Conservation (phyloP, 2,113 vertebrate genomes). For the Nesospiza acunhae region DNA sequence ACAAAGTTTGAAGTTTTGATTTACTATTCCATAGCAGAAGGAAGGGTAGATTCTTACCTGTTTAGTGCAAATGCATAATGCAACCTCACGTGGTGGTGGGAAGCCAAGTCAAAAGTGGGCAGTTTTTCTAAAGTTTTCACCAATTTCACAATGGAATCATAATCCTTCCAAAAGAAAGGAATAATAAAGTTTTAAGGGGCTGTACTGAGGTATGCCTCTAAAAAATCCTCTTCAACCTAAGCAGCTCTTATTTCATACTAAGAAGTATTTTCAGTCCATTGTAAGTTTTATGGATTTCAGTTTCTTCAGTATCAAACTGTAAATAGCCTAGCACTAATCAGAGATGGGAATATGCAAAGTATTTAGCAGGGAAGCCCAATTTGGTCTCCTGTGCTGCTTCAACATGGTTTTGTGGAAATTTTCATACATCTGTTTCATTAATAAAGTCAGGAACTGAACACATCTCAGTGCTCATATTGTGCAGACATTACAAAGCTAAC, state of each 20-base stretch:
- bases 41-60: conserved; percentile 79
- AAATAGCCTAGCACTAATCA: neutral
- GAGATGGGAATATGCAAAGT: neutral
- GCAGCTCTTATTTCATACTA: neutral
- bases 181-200: conserved; percentile 20
- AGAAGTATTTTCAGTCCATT: neutral
- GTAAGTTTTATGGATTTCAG: neutral
- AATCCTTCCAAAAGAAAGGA: conserved; percentile 83
- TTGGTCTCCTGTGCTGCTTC: neutral
- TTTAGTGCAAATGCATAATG: conserved; percentile 97
- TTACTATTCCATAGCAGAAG: neutral
- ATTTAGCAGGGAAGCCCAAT: neutral
- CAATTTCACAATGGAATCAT: conserved; percentile 94
- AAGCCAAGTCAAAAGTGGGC: conserved; percentile 93
- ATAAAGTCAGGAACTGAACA: neutral
- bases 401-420: neutral
- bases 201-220: neutral
- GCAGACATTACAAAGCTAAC: neutral
- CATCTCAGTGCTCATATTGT: neutral
- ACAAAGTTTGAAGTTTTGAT: neutral
- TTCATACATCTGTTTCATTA: neutral
- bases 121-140: conserved; percentile 95
- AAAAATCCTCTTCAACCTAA: neutral
- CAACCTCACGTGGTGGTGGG: conserved; percentile 93
- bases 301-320: neutral